Evolutionary conservation across 2,888 invertebrate genomes (phyloP).

Genomic region (Drosophila limbata): DNA sequence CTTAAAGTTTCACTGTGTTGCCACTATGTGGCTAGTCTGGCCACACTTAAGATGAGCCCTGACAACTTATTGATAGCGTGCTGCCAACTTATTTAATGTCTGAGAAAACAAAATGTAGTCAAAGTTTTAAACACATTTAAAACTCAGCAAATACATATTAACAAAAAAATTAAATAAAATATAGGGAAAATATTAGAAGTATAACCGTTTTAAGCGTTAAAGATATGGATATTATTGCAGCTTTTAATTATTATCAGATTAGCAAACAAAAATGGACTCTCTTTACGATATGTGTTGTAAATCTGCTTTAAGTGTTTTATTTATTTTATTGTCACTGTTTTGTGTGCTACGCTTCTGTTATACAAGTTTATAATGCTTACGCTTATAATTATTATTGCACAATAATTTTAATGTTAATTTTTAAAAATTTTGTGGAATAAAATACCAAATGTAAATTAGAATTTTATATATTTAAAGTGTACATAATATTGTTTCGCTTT

Average conservation of each 20-base stretch:
- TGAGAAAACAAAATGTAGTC: not conserved
- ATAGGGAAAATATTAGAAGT: not conserved
- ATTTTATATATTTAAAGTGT: not conserved
- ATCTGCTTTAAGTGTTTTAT: slow-evolving; percentile 8
- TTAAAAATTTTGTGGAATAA: not conserved
- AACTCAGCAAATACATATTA: not conserved
- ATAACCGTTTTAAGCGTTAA: not conserved
- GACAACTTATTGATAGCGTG: not conserved
- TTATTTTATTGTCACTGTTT: slow-evolving; percentile 1
- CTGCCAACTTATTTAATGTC: not conserved
- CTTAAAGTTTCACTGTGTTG: too few relatives aligned
- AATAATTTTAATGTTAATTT: not conserved
- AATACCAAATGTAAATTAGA: not conserved
- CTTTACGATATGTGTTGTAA: not conserved
- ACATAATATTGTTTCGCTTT: not conserved
- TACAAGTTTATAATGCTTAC: slow-evolving; percentile 21
- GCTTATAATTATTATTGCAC: slow-evolving; percentile 33
- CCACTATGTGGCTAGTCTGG: not conserved
- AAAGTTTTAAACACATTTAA: too few relatives aligned
- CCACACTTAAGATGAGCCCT: not conserved
- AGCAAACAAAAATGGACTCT: not conserved
- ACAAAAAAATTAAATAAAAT: not conserved
- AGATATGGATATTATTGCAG: not conserved
- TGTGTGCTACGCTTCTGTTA: slow-evolving; percentile 8
- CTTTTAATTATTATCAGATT: not conserved